These are phyloP conservation scores for Sebastes baramenuke DNA, from an alignment of 2,797 vertebrate species.

Conservation along the genomic window DNA sequence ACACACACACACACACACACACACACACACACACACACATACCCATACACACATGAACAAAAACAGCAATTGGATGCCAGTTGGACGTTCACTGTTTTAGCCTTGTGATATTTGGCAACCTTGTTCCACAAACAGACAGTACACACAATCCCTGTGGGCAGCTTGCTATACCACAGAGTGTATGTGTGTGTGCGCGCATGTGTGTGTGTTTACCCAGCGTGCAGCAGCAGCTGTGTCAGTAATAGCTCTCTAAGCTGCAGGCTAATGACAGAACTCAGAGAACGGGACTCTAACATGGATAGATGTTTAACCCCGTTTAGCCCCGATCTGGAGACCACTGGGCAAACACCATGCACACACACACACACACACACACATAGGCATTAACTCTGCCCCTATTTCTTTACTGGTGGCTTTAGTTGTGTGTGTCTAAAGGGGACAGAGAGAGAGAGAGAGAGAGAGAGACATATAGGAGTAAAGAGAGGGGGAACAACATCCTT, in stretches of 20 bases:
- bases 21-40: conserved; percentile 29
- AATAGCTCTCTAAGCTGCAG: conserved; percentile 80
- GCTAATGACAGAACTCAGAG: conserved; percentile 79
- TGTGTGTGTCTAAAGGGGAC: conserved; percentile 40
- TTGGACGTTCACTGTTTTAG: conserved; percentile 67
- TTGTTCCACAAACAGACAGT: conserved; percentile 74
- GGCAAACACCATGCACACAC: conserved; percentile 56
- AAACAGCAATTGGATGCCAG: conserved; percentile 55
- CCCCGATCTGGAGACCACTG: conserved; percentile 77
- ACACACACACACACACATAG: conserved; percentile 2
- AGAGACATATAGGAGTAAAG: conserved; percentile 43
- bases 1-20: conserved; percentile 54
- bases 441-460: conserved; percentile 25
- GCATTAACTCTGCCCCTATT: conserved; percentile 37
- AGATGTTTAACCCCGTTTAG: conserved; percentile 83
- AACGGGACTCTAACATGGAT: conserved; percentile 79
- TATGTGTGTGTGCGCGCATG: conserved; percentile 26
- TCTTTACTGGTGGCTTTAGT: conserved; percentile 57
- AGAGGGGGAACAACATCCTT: conserved; percentile 67
- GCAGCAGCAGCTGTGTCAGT: conserved; percentile 80
- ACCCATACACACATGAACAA: conserved; percentile 53
- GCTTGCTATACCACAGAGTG: conserved; percentile 63
- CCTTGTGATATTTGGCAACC: conserved; percentile 74
- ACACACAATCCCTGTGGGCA: conserved; percentile 70
- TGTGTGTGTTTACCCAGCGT: conserved; percentile 74